phyloP scores from a whole-genome alignment of 1,140 invertebrate genomes.

The Heliconius eleuchia region DNA sequence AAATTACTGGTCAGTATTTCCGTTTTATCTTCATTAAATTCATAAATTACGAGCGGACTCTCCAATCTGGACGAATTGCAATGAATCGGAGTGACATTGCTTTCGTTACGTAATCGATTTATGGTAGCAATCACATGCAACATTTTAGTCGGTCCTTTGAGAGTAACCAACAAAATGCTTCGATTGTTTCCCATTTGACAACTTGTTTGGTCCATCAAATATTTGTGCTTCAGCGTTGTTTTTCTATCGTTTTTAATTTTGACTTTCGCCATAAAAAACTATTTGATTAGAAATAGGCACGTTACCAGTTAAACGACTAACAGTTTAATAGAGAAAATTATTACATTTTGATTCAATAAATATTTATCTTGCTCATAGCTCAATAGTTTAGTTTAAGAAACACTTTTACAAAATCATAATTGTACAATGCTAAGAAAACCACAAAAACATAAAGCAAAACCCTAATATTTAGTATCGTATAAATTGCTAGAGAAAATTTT shows the following conservation, averaged over 20 bases:
- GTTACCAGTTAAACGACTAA: too few relatives aligned
- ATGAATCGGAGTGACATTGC: conserved; percentile 25
- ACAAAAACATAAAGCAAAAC: neutral
- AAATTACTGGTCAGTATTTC: neutral
- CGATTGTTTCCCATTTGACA: conserved; percentile 62
- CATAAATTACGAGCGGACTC: conserved; percentile 11
- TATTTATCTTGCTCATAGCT: too few relatives aligned
- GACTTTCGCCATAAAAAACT: neutral
- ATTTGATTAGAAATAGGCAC: too few relatives aligned
- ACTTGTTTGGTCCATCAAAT: conserved; percentile 36
- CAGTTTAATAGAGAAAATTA: too few relatives aligned
- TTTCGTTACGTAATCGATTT: conserved; percentile 39
- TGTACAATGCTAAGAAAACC: neutral
- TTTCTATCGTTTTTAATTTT: neutral
- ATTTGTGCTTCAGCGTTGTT: neutral
- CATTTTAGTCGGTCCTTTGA: conserved; percentile 42
- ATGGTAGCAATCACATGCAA: conserved; percentile 39
- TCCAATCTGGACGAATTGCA: conserved; percentile 22
- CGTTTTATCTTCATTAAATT: conserved; percentile 3
- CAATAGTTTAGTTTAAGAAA: neutral
- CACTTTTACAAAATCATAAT: neutral
- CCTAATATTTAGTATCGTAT: conserved; percentile 10
- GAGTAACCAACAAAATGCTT: conserved; percentile 49
- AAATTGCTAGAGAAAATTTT: conserved; percentile 2
- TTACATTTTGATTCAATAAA: too few relatives aligned